Evolutionary conservation across 2,113 vertebrate genomes (phyloP), one percentile per base, ranked within the genome.

Genomic region (Pachypanchax playfairii): DNA sequence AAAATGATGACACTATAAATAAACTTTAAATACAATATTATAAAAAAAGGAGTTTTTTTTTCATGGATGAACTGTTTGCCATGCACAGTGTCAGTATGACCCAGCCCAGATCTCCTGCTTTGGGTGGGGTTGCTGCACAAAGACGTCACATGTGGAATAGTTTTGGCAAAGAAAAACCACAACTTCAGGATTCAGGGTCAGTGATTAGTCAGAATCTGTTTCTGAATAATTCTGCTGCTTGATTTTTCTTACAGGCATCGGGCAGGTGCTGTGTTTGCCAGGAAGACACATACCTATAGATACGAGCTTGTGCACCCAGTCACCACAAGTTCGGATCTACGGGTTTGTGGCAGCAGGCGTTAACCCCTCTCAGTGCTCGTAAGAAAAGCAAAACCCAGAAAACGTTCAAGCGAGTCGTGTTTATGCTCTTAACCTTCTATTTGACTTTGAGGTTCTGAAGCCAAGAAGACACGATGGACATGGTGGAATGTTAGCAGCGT

Each of bases 281-380:
- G 85, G 89, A 89, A 93, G 95, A 94, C 96, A 94, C 96, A 96
- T 90, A 96, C 95, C 96, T 95, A 92, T 97, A 98, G 96, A 98
- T 92, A 92, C 95, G 94, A 98, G 94, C 96, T 98, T 98, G 96
- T 95, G 95, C 83, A 87, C 87, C 87, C 88, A 89, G 90, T 91
- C 91, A 98, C 80, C 96, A 97, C 95, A 98, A 98, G 95, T 96
- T 98, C 95, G 95, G 96, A 98, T 98, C 95, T 98, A 98, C 95
- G 95, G 96, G 96, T 98, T 98, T 94, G 95, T 93, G 96, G 94
- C 95, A 92, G 91, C 93, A 88, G 94, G 94, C 95, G 74, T 82
- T 58, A 74, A 17, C 56, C 64, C 46, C 73, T 88, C 91, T 90
- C 86, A 88, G 58, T 74, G 55, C 74, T 28, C 43, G 72, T 35